Evolutionary conservation across 2,888 invertebrate species (phyloP).

Genomic region (Fabriciana adippe): DNA sequence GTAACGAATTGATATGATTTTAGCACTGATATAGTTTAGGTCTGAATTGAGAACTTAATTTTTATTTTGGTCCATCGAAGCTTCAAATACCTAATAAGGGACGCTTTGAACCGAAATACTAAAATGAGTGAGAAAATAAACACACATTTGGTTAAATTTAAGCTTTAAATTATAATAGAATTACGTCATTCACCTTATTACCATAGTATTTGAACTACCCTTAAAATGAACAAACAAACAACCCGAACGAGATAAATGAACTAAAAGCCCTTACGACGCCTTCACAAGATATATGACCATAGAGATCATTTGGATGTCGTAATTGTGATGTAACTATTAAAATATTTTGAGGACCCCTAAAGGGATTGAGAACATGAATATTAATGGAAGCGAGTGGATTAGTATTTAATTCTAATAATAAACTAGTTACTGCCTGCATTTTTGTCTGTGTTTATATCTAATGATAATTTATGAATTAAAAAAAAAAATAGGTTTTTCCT

Average conservation of each 20-base stretch:
- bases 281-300: constrained; percentile 3
- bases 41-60: no score
- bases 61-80: no score
- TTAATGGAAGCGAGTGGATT: not conserved
- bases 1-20: no score
- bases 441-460: no score
- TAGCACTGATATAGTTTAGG: no score
- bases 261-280: not conserved
- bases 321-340: constrained; percentile 5
- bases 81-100: no score
- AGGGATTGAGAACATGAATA: not conserved
- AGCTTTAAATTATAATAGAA: not conserved
- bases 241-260: not conserved
- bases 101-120: no score
- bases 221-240: not conserved
- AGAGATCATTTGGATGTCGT: not conserved
- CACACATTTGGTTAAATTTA: not conserved
- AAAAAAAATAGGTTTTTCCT: no score
- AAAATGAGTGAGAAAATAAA: no score
- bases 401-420: no score
- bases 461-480: no score
- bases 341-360: not conserved
- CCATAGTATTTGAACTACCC: constrained; percentile 4
- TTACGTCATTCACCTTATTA: not conserved
- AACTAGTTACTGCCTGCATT: no score